Evolutionary conservation across 2,888 invertebrate species (phyloP).

Genomic region (Leucoma salicis): DNA sequence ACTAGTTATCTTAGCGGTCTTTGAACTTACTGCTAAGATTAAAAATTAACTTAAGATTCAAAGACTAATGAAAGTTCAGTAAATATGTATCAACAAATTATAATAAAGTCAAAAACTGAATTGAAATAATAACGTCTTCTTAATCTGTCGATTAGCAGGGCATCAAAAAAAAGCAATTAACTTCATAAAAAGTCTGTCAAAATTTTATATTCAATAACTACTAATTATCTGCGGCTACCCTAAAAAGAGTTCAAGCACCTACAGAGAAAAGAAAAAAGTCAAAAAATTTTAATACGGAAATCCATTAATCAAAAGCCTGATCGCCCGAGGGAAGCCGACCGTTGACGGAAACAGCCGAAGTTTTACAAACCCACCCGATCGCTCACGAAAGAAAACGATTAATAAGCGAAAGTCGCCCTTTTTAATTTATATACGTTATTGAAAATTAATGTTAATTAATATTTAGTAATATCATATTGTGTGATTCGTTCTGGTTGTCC

Average conservation of each 20-base stretch:
- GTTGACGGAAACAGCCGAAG: constrained; percentile 30
- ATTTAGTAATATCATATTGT: constrained; percentile 44
- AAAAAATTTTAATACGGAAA: constrained; percentile 52
- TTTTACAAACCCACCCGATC: constrained; percentile 36
- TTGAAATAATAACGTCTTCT: too few relatives aligned
- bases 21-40: too few relatives aligned
- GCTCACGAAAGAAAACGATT: constrained; percentile 37
- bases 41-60: too few relatives aligned
- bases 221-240: constrained; percentile 53
- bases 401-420: constrained; percentile 44
- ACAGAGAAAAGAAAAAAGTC: constrained; percentile 39
- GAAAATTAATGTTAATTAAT: constrained; percentile 54
- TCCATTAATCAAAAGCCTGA: constrained; percentile 60
- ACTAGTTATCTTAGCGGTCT: too few relatives aligned
- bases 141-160: too few relatives aligned
- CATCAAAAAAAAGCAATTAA: too few relatives aligned
- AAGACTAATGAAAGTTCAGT: too few relatives aligned
- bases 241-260: constrained; percentile 57
- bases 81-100: too few relatives aligned
- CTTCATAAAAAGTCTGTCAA: constrained; percentile 36
- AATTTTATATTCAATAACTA: constrained; percentile 50
- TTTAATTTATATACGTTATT: constrained; percentile 52
- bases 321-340: constrained; percentile 45
- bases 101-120: too few relatives aligned
- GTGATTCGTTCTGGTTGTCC: constrained; percentile 25